Evolutionary conservation across 2,113 vertebrate genomes (phyloP).

Genomic region (Corythornis vintsioides): DNA sequence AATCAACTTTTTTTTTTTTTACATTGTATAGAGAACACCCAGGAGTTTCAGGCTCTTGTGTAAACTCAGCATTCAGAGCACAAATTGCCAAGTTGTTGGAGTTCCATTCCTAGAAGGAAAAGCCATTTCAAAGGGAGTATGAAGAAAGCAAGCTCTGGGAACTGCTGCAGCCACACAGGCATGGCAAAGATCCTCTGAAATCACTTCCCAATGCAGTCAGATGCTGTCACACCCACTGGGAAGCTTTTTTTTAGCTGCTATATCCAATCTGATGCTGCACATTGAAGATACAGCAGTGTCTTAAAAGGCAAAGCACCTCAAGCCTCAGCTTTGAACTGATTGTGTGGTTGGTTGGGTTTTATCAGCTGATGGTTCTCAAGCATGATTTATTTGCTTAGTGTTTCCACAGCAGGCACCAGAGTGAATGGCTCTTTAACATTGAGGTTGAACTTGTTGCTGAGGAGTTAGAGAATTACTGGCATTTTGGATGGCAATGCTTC

Average conservation of each 20-base stretch:
- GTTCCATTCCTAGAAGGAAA: slow-evolving; percentile 56
- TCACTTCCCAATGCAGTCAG: neutral
- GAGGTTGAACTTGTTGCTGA: neutral
- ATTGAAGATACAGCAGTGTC: neutral
- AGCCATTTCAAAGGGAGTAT: neutral
- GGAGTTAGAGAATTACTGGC: neutral
- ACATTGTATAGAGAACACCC: slow-evolving; percentile 38
- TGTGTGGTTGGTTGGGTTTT: neutral
- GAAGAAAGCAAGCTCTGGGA: neutral
- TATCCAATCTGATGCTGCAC: neutral
- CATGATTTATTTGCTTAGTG: neutral
- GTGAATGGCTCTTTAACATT: neutral
- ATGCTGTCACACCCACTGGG: neutral
- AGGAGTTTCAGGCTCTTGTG: slow-evolving; percentile 62
- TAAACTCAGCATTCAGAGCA: slow-evolving; percentile 35
- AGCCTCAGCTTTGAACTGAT: neutral
- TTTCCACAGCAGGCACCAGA: neutral
- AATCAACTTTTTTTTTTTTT: slow-evolving; percentile 41
- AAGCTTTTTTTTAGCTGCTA: neutral
- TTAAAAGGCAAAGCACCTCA: neutral
- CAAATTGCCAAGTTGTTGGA: slow-evolving; percentile 32
- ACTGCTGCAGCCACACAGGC: neutral
- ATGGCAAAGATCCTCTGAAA: neutral
- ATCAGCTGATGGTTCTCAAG: neutral
- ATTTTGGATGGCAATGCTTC: neutral